These are phyloP conservation scores for Drosophila picticornis DNA, from an alignment of 2,888 invertebrate genomes.

Conservation along the genomic window DNA sequence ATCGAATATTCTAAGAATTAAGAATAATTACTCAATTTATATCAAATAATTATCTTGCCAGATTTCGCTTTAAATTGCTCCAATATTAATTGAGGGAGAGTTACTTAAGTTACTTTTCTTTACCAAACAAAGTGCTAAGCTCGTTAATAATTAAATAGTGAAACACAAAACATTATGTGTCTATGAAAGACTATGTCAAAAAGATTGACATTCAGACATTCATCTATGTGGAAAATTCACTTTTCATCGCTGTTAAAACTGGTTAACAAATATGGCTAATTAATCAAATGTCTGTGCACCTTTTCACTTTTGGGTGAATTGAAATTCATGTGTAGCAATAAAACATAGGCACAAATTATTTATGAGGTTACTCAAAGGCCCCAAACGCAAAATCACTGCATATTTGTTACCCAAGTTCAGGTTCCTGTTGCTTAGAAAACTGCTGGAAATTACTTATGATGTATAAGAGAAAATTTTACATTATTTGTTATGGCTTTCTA, in stretches of 20 bases:
- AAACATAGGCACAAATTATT: background rate
- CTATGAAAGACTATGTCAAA: constrained; percentile 20
- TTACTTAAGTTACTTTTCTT: background rate
- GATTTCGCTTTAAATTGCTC: accelerated
- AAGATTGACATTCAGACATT: constrained; percentile 25
- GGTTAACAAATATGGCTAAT: constrained; percentile 44
- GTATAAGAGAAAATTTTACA: constrained; percentile 41
- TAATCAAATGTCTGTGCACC: constrained; percentile 36
- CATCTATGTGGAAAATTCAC: constrained; percentile 7
- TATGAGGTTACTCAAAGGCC: constrained; percentile 8
- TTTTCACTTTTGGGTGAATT: constrained; percentile 22
- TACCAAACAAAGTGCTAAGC: background rate
- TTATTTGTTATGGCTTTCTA: constrained; percentile 27
- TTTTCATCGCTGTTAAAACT: constrained; percentile 8
- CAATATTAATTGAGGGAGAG: background rate
- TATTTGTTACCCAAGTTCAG: constrained; percentile 4
- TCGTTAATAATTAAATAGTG: constrained; percentile 11
- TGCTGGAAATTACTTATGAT: constrained; percentile 65
- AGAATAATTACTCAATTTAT: background rate
- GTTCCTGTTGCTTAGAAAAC: constrained; percentile 49
- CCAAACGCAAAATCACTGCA: constrained; percentile 13
- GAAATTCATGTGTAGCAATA: constrained; percentile 28
- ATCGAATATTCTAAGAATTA: background rate
- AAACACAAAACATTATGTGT: background rate
- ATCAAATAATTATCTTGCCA: background rate